These are phyloP conservation scores for Xiphorhynchus elegans DNA, from an alignment of 2,113 vertebrate species.

Conservation along the genomic window DNA sequence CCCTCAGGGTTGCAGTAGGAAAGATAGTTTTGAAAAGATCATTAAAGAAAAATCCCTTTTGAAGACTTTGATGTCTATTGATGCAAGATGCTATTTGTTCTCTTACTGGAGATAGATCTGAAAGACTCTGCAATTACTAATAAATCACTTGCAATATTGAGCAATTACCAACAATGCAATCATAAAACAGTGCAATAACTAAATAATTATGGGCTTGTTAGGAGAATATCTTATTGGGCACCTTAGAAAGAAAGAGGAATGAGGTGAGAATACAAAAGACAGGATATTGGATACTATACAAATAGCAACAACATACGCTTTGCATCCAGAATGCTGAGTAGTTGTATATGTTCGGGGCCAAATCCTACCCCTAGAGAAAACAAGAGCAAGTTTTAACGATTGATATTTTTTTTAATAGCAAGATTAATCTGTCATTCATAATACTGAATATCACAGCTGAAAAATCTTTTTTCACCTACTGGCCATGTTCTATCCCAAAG, in stretches of 20 bases:
- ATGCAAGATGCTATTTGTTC: conserved; percentile 49
- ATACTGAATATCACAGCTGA: neutral
- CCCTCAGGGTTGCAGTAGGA: neutral
- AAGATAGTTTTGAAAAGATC: neutral
- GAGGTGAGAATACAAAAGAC: conserved; percentile 27
- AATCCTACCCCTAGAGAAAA: neutral
- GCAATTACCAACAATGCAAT: conserved; percentile 60
- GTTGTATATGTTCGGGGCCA: neutral
- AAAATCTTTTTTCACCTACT: neutral
- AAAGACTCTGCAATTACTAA: conserved; percentile 50
- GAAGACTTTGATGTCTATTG: conserved; percentile 38
- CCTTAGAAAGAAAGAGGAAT: conserved; percentile 11
- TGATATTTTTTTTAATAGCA: neutral
- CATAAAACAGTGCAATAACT: conserved; percentile 47
- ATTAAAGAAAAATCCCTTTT: conserved; percentile 34
- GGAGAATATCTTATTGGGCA: neutral
- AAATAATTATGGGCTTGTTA: conserved; percentile 50
- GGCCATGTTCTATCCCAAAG: neutral
- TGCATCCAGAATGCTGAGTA: conserved; percentile 3
- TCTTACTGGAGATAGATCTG: conserved; percentile 27
- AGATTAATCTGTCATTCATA: neutral
- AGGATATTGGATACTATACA: conserved; percentile 23
- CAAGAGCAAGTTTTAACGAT: neutral
- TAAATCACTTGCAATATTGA: conserved; percentile 53
- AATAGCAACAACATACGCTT: neutral